Percentiles rank a stretch among this genome's conserved stretches.
Conservation (phyloP, 2,797 vertebrate genomes). For the Rhodeus uyekii region DNA sequence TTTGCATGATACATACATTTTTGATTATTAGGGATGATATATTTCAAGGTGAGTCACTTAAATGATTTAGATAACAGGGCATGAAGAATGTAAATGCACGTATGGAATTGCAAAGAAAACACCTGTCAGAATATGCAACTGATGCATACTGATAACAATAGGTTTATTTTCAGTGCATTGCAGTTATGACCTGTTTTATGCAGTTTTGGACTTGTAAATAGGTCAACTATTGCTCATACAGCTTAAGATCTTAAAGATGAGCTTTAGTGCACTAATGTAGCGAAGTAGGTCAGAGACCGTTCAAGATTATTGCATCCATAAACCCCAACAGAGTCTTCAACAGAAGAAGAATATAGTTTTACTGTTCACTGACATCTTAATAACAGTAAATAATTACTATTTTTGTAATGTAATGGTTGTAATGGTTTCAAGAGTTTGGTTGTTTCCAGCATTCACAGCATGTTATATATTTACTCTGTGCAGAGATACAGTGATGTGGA, state of each 20-base stretch:
- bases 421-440: background rate
- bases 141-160: background rate
- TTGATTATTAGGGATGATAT: background rate
- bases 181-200: background rate
- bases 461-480: background rate
- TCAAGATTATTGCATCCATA: background rate
- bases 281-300: constrained; percentile 3
- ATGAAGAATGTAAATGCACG: background rate
- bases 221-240: background rate
- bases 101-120: background rate
- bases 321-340: background rate
- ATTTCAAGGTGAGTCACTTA: background rate
- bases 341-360: too few relatives aligned
- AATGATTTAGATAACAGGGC: background rate
- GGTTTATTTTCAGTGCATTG: background rate
- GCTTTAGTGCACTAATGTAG: background rate
- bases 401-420: too few relatives aligned
- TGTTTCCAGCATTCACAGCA: background rate
- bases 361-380: background rate
- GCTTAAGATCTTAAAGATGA: constrained; percentile 2
- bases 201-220: background rate
- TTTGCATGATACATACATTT: background rate
- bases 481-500: background rate
- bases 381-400: background rate
- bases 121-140: background rate